Evolutionary conservation across 2,797 vertebrate genomes (phyloP).

Genomic region (Poecile montanus): DNA sequence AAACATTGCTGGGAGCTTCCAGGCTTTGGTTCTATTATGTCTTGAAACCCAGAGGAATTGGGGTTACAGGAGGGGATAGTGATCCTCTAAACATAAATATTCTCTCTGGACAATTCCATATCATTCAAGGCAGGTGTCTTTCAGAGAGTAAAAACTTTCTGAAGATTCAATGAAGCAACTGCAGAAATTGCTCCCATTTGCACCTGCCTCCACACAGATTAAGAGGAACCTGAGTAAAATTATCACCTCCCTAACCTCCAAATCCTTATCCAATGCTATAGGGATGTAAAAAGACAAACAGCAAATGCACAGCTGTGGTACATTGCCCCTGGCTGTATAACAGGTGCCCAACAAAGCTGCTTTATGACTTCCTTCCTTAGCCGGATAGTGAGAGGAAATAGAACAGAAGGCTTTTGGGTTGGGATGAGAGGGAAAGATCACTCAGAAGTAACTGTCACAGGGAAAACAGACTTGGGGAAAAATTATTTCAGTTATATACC

Average conservation of each 20-base stretch:
- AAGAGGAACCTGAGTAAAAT: not conserved
- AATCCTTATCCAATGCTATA: not conserved
- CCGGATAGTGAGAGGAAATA: not conserved
- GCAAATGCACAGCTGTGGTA: not conserved
- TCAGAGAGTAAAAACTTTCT: not conserved
- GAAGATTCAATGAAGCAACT: not conserved
- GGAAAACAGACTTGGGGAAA: not conserved
- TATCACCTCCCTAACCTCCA: not conserved
- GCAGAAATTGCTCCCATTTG: not conserved
- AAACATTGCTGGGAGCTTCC: not conserved
- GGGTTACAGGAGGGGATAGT: not conserved
- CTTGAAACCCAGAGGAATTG: not conserved
- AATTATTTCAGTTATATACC: not conserved
- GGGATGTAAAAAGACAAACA: not conserved
- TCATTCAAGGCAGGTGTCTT: not conserved
- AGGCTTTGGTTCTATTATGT: not conserved
- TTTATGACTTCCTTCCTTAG: not conserved
- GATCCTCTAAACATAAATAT: not conserved
- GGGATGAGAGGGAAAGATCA: not conserved
- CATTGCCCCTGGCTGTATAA: not conserved
- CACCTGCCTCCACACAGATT: not conserved
- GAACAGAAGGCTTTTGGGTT: not conserved
- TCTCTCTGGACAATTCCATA: not conserved
- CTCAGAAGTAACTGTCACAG: not conserved
- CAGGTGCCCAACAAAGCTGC: not conserved